Conservation (phyloP, 2,888 invertebrate species). For the Eilema depressum region DNA sequence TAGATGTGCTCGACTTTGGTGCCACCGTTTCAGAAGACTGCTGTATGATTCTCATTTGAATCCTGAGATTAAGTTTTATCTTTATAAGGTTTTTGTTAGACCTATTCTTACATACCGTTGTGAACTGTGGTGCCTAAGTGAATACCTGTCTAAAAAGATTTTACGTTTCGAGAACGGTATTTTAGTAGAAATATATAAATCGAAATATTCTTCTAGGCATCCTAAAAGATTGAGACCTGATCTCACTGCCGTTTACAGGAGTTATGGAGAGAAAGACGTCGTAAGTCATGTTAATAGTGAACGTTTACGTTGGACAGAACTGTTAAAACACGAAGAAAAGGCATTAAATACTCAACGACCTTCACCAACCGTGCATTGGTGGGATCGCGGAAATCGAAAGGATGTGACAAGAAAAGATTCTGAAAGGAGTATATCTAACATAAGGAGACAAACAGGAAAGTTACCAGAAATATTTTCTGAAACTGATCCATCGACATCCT, state of each 20-base stretch:
- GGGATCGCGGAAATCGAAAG: constrained; percentile 3
- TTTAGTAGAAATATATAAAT: constrained; percentile 66
- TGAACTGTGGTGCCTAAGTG: constrained; percentile 66
- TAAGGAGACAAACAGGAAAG: neutral
- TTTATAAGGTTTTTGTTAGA: constrained; percentile 66
- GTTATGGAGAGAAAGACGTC: constrained; percentile 53
- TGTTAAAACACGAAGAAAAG: constrained; percentile 57
- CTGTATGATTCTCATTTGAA: constrained; percentile 56
- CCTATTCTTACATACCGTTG: constrained; percentile 72
- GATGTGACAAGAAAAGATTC: neutral
- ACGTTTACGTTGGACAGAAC: constrained; percentile 57
- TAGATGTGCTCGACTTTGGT: constrained; percentile 66
- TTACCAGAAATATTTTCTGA: neutral
- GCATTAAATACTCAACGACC: constrained; percentile 33
- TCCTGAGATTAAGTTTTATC: constrained; percentile 57
- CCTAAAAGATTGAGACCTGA: constrained; percentile 57
- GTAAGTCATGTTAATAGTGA: constrained; percentile 59
- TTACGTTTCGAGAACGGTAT: constrained; percentile 60
- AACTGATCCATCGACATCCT: neutral
- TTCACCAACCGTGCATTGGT: constrained; percentile 27
- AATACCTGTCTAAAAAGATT: constrained; percentile 50
- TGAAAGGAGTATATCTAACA: neutral
- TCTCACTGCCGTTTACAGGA: constrained; percentile 52
- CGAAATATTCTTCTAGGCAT: constrained; percentile 59
- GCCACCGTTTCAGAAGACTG: constrained; percentile 55